Percentiles rank a stretch among this genome's conserved stretches.
phyloP scores from a whole-genome alignment of 2,888 invertebrate genomes.

The Cryptocephalus primarius region DNA sequence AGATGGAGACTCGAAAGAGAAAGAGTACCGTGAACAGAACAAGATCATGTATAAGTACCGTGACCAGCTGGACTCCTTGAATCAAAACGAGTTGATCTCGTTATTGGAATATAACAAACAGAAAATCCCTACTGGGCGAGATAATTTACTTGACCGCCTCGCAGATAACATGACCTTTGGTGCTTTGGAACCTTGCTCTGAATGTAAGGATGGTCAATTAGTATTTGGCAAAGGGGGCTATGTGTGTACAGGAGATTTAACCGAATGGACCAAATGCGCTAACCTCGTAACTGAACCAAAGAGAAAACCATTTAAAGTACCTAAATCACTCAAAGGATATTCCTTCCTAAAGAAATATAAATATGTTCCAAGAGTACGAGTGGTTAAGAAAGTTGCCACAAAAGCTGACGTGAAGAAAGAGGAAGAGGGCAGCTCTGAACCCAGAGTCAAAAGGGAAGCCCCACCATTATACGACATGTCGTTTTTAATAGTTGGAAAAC shows the following conservation, averaged over 20 bases:
- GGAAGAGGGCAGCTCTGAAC: constrained; percentile 31
- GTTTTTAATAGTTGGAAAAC: constrained; percentile 55
- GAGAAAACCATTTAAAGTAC: constrained; percentile 58
- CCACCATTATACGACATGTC: constrained; percentile 68
- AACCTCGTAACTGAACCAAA: constrained; percentile 58
- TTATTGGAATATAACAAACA: constrained; percentile 67
- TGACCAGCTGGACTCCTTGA: constrained; percentile 51
- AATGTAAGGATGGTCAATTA: constrained; percentile 68
- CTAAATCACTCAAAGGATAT: constrained; percentile 47
- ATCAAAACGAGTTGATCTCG: constrained; percentile 48
- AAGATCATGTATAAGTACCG: constrained; percentile 54
- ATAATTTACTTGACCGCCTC: constrained; percentile 63
- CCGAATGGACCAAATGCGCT: constrained; percentile 86
- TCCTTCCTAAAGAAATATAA: constrained; percentile 51
- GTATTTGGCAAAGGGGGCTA: constrained; percentile 65
- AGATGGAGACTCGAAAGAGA: constrained; percentile 43
- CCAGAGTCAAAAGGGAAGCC: constrained; percentile 52
- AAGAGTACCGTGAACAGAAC: constrained; percentile 60
- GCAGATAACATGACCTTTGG: constrained; percentile 88
- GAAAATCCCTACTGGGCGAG: constrained; percentile 51
- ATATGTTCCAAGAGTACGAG: constrained; percentile 44
- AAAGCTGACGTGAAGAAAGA: constrained; percentile 42
- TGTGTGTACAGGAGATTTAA: constrained; percentile 60
- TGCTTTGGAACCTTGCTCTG: constrained; percentile 60
- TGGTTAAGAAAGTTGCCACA: constrained; percentile 45